These are phyloP conservation scores for Folsomia manolachei DNA, from an alignment of 2,888 invertebrate genomes.

Conservation along the genomic window DNA sequence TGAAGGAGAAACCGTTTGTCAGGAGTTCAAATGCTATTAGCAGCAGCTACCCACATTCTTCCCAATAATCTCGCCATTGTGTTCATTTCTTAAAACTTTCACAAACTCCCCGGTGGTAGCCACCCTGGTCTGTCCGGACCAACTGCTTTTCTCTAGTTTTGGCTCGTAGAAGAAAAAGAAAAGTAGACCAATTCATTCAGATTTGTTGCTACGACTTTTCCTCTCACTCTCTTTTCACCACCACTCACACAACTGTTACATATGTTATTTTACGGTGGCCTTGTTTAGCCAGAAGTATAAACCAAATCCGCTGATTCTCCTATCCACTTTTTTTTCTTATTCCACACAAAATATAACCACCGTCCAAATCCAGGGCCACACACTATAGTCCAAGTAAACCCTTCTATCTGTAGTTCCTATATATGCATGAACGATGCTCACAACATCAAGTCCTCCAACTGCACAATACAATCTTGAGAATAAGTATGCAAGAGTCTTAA, in stretches of 20 bases:
- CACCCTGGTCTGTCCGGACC: not conserved
- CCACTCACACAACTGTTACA: conserved; percentile 11
- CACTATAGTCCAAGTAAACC: too few species aligned
- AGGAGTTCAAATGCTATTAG: conserved; percentile 18
- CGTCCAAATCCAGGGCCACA: too few species aligned
- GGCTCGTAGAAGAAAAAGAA: not conserved
- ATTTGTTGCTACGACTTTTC: conserved; percentile 5
- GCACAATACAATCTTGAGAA: too few species aligned
- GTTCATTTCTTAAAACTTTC: conserved; percentile 1
- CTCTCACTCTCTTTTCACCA: conserved; percentile 7
- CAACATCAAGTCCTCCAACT: not conserved
- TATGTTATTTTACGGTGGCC: conserved; percentile 16
- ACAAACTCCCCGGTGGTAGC: too few species aligned
- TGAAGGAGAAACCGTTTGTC: conserved; percentile 17
- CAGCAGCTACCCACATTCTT: not conserved
- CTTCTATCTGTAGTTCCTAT: too few species aligned
- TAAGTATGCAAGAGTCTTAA: too few species aligned
- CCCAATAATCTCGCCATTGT: not conserved
- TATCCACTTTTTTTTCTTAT: conserved; percentile 3
- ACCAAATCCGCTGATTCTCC: conserved; percentile 4
- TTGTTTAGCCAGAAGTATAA: not conserved
- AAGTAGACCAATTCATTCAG: conserved; percentile 17
- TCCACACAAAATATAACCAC: not conserved
- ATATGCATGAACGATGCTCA: too few species aligned
- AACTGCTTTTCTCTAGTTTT: not conserved